These are phyloP conservation scores for Podarcis raffonei DNA, from an alignment of 2,113 vertebrate species.

Conservation along the genomic window DNA sequence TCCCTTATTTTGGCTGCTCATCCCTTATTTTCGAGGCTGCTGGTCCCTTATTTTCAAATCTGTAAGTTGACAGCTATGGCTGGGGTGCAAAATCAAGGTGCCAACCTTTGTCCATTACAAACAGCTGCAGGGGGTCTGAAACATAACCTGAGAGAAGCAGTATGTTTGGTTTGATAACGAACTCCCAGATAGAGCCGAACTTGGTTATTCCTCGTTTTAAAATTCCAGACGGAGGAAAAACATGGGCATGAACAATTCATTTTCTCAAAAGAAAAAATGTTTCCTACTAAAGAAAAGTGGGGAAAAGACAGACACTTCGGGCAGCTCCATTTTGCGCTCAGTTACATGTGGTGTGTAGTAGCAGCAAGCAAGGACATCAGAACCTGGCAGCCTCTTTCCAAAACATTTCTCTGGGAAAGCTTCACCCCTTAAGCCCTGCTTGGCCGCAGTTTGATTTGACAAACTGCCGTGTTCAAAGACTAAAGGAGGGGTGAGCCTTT, in stretches of 20 bases:
- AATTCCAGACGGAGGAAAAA: neutral
- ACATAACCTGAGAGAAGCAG: neutral
- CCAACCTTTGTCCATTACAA: neutral
- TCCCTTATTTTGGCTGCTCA: no score
- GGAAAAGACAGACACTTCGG: neutral
- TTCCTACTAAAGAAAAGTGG: neutral
- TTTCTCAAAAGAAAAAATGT: neutral
- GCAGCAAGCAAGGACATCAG: neutral
- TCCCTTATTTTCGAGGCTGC: no score
- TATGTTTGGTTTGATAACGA: neutral
- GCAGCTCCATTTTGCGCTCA: neutral
- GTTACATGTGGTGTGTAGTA: neutral
- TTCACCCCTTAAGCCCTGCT: conserved; percentile 15
- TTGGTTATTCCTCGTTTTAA: neutral
- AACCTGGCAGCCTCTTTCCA: neutral
- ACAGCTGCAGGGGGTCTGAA: neutral
- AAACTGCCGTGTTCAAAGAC: conserved; percentile 51
- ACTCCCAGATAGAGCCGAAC: neutral
- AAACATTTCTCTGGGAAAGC: neutral
- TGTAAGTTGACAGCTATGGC: no score
- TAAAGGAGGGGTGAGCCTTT: neutral
- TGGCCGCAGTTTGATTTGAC: conserved; percentile 47
- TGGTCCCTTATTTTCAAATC: no score
- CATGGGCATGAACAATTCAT: neutral
- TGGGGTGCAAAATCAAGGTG: neutral